Evolutionary conservation across 2,113 vertebrate species (phyloP), one percentile per base, ranked within the genome.

Genomic region (Dipodomys ordii): DNA sequence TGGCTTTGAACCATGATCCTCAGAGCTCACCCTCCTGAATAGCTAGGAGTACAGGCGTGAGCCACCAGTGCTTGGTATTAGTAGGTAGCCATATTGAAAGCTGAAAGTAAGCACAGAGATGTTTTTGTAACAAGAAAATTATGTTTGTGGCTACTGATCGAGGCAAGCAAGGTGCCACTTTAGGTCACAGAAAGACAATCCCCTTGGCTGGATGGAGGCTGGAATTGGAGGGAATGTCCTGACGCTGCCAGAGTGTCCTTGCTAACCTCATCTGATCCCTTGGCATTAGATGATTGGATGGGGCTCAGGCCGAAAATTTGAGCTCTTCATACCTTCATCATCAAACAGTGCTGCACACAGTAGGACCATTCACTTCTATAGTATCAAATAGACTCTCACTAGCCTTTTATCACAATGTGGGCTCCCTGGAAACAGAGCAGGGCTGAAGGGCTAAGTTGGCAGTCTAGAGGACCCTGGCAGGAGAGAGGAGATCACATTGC

Each of bases 111-210:
- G 28, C 2, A 39, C 3, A 13, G 11, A 68, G 46, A 20, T 13
- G 5, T 93, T 87, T 76, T 87, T 30, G 35, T 30, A 64, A 80
- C 53, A 57, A 83, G 83, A 12, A 53, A 86, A 23, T 69, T 28
- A 76, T 32, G 25, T 62, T 67, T 28, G 32, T 32, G 73, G 46
- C 28, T 95, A 28, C 87, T 84, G 64, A 64, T 39, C 80, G 23
- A 94, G 35, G 69, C 39, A 53, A 95, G 67, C 74, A 60, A 84
- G 78, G 35, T 79, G 90, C 71, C 87, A 88, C 44, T 67, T 95
- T 9, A 90, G 93, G 94, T 93, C 93, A 90, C 3, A 11, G 94
- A 94, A 94, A 95, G 80, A 91, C 62, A 69, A 95, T 96, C 92
- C 27, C 2, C 10, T 16, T 67, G 82, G 72, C 87, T 82, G 92